Base-by-base conservation (phyloP, 1,140 invertebrate genomes). In the Drosophila melanogaster region DNA sequence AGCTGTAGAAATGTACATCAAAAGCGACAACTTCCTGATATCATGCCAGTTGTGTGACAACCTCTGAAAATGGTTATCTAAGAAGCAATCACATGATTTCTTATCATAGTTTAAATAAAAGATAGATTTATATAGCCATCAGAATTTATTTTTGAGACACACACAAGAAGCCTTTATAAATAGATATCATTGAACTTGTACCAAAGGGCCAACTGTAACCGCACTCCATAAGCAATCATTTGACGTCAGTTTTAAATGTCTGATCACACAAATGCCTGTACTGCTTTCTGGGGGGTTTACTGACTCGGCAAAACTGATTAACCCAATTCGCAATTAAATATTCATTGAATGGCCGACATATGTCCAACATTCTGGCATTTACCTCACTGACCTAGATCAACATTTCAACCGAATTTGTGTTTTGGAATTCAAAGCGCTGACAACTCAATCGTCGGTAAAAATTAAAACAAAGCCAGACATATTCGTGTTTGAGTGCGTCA, bases 301-400 rank as follows among this genome's bases (percentile, higher is more conserved):
- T 47, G 43, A 47, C 40, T 19, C 2, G 14, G 8, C 26, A 41
- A 35, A 38, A 47, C 33, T 33, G 24, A 67, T 54, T 67, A 69
- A 55, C 62, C 49, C 26, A 70, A 54, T 24, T 11, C 64, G 19
- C 26, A 37, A 38, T 70, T 57, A 35, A 49, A 56, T 70, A 70
- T 70, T 69, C 50, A 70, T 70, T 70, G 33, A 69, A 53, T 19
- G 38, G 30, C 30, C 30, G 47, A 38, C 62, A 35, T 38, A 43
- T 22, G 5, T 30, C 33, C 24, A 46, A 55, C n/a, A 38, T 67
- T 38, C 35, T 46, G 53, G 14, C 37, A 24, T 2, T 38, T 38
- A 26, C 17, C 46, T 37, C 60, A 66, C 72, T 66, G 71, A 76
- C 72, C 72, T 76, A 76, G 41, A 58, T 66, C 71, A 75, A 75